Evolutionary conservation across 2,888 invertebrate species (phyloP).

Genomic region (Norana najaformis): DNA sequence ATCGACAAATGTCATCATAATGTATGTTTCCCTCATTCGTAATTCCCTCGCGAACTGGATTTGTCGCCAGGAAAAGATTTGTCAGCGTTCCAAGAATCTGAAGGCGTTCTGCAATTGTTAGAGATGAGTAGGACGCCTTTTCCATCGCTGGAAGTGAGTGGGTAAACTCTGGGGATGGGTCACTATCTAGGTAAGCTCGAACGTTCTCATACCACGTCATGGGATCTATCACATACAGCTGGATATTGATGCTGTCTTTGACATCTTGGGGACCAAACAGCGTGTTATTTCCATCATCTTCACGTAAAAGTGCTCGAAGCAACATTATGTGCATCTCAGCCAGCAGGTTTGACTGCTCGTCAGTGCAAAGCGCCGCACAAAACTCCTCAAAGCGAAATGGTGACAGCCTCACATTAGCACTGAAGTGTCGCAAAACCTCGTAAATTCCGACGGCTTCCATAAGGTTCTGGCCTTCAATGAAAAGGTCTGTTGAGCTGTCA

Average conservation of each 20-base stretch:
- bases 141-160: not conserved
- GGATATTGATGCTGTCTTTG: constrained; percentile 93
- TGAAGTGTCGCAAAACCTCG: constrained; percentile 90
- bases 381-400: constrained; percentile 95
- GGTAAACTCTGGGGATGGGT: constrained; percentile 16
- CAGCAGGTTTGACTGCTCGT: constrained; percentile 87
- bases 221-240: constrained; percentile 86
- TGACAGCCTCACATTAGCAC: constrained; percentile 81
- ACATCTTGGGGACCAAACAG: constrained; percentile 95
- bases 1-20: constrained; percentile 36
- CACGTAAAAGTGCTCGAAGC: constrained; percentile 73
- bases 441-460: constrained; percentile 68
- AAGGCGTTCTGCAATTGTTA: constrained; percentile 28
- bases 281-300: constrained; percentile 67
- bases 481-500: constrained; percentile 84
- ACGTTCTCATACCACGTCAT: constrained; percentile 95
- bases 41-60: constrained; percentile 27
- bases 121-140: not conserved
- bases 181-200: constrained; percentile 83
- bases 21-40: constrained; percentile 28
- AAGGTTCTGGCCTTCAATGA: constrained; percentile 75
- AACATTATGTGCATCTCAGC: constrained; percentile 93
- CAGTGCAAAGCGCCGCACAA: constrained; percentile 86
- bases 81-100: constrained; percentile 30
- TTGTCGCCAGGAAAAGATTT: constrained; percentile 30